Evolutionary conservation across 2,888 invertebrate species (phyloP), one percentile per base, ranked within the genome.

Genomic region (Ditylenchus weischeri): DNA sequence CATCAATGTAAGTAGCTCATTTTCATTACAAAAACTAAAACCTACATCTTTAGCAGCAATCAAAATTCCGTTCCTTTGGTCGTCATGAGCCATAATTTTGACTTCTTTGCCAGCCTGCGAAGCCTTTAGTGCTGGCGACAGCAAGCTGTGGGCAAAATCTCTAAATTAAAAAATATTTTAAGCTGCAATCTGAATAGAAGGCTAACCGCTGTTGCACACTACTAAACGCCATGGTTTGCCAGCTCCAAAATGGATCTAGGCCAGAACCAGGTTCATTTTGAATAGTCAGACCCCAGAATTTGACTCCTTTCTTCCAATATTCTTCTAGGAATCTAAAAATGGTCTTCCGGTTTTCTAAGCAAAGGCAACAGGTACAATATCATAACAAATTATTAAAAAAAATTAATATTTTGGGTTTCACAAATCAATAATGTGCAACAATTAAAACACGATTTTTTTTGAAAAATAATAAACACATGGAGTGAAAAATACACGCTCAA

Each of bases 231-330:
- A 92, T 85, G 10, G 89, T 88, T 84, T 91, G 91, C 81, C 91
- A 90, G 0, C 84, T 82, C 73, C 84, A 86, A 69, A 76, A 72
- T 7, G 76, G 72, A 11, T 83, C 72, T 18, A 80, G 75, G 0
- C 86, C 85, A 68, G 83, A 51, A 88, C 84, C 79, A 0, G 93
- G 69, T 54, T 69, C 68, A 83, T 93, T 93, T 29, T 91, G 91
- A 0, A 90, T 90, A 11, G 92, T 90, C 49, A 93, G 21, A 8
- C 89, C 91, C 93, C 93, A 93, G 57, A 87, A 81, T 10, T 77
- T 72, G n/a, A 86, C 76, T 21, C 88, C 88, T 18, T 88, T 84
- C 47, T 87, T 86, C 69, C 87, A 86, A 84, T 93, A 93, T 65
- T 87, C 88, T 74, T 91, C 88, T 48, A 93, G 84, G 85, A 91